Evolutionary conservation across 2,797 vertebrate species (phyloP), one percentile per base, ranked within the genome.

Genomic region (Hemitrygon akajei): DNA sequence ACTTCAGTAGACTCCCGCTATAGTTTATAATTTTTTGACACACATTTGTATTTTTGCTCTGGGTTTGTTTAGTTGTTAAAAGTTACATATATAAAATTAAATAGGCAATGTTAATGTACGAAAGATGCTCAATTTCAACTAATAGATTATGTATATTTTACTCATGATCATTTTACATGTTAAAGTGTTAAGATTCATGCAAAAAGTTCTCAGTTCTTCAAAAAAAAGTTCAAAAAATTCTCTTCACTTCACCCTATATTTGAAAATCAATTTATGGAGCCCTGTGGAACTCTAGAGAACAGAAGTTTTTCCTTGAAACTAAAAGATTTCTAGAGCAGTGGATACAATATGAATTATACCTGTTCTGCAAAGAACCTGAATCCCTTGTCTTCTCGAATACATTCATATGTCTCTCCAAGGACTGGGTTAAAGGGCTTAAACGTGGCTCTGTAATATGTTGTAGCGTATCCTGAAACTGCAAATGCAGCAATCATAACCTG

Each of bases 371-470:
- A 98, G 96, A 99, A 99, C 95, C 99, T 97, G 96, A 99, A 98
- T 95, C 99, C 98, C 96, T 99, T 99, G 96, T 99, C 99, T 96
- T 99, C 99, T 95, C 99, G 97, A 95, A 99, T 98, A 97, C 98
- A 99, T 97, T 99, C 99, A 0, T 99, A 99, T 1, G 98, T 98
- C 96, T 99, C 99, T 95, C 99, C 99, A 7, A 99, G 98, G 93
- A 99, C 95, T 66, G 99, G 99, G 96, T 99, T 99, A 96, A 99
- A 99, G 96, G 99, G 99, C 97, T 99, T 99, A 96, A 98, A 99
- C 97, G 99, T 99, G 95, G 99, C 99, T 97, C 99, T 97, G 94
- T 98, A 99, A 95, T 99, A 99, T 0, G 99, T 99, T 95, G 98
- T 98, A 94, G 99, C 98, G 95, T 99, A 99, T 96, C 98, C 99